These are phyloP conservation scores for Agriopis aurantiaria DNA, from an alignment of 2,888 invertebrate genomes.

Conservation along the genomic window DNA sequence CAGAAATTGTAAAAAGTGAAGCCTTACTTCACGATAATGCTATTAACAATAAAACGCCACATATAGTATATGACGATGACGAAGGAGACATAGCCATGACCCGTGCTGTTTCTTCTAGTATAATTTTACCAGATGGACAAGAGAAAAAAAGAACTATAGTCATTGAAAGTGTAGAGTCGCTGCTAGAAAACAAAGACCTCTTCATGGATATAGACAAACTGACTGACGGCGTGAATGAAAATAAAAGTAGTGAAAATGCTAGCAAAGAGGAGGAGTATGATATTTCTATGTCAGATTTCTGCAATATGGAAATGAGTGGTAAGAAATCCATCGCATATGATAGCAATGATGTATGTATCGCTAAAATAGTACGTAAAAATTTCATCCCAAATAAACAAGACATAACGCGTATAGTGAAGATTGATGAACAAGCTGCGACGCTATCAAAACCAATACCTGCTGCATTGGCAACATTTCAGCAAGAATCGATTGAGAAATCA, in stretches of 20 bases:
- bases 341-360: not conserved
- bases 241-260: not conserved
- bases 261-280: slow-evolving; percentile 11
- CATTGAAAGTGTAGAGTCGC: slow-evolving; percentile 9
- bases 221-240: not conserved
- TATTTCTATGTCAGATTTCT: slow-evolving; percentile 29
- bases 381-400: slow-evolving; percentile 1
- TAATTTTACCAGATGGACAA: slow-evolving; percentile 14
- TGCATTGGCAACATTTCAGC: slow-evolving; percentile 1
- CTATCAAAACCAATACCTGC: slow-evolving; percentile 28
- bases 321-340: slow-evolving; percentile 4
- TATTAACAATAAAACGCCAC: slow-evolving; percentile 8
- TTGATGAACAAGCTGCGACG: not conserved
- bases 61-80: slow-evolving; percentile 38
- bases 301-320: not conserved
- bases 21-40: slow-evolving; percentile 17
- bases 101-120: slow-evolving; percentile 40
- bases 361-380: not conserved
- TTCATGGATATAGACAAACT: slow-evolving; percentile 25
- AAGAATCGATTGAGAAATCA: slow-evolving; percentile 10
- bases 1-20: slow-evolving; percentile 29
- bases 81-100: slow-evolving; percentile 33
- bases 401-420: not conserved
- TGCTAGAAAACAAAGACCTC: slow-evolving; percentile 19
- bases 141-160: slow-evolving; percentile 6